Conservation (phyloP, 2,797 vertebrate species). For the Pyrocephalus nanus region DNA sequence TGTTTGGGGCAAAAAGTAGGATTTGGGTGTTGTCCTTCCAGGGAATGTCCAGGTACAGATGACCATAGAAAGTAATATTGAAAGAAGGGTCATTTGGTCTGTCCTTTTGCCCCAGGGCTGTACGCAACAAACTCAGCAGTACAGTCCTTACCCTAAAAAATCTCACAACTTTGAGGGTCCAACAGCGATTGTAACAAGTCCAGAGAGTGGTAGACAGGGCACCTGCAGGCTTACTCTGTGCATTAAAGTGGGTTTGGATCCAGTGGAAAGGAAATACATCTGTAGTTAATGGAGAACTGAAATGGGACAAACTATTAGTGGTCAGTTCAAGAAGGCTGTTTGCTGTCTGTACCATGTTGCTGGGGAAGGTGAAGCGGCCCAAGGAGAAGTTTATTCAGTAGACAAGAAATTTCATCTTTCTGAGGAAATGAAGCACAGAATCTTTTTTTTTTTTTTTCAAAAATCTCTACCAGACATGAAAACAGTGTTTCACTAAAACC, state of each 20-base stretch:
- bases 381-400: neutral
- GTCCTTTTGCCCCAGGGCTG: neutral
- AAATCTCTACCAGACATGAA: neutral
- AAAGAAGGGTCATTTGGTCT: neutral
- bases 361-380: neutral
- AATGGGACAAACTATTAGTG: neutral
- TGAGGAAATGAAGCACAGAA: neutral
- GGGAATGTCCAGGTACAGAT: neutral
- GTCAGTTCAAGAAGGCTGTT: neutral
- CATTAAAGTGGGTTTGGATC: neutral
- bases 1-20: neutral
- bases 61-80: neutral
- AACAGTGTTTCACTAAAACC: neutral
- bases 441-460: neutral
- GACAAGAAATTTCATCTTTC: neutral
- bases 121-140: neutral
- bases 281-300: neutral
- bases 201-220: neutral
- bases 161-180: neutral
- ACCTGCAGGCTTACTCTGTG: neutral
- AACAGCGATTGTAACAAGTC: neutral
- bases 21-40: neutral
- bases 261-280: neutral
- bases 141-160: neutral
- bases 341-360: neutral